A percentile compares a stretch with the other conserved stretches of the same genome.
Evolutionary conservation across 1,140 invertebrate species (phyloP).

Genomic region (Metaphire vulgaris): DNA sequence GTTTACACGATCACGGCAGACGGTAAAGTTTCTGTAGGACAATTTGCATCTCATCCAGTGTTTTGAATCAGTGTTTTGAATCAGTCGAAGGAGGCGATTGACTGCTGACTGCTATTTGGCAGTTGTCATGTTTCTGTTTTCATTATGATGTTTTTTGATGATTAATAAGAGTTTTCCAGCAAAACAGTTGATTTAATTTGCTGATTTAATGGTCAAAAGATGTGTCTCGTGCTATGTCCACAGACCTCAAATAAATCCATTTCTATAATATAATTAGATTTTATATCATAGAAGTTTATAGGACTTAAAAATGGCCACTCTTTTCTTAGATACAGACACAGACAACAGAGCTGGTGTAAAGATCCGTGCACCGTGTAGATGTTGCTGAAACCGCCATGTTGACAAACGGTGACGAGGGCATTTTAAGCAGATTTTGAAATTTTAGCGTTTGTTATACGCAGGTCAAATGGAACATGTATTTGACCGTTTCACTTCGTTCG

Average conservation of each 20-base stretch:
- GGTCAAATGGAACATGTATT: constrained; percentile 61
- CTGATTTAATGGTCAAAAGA: not conserved
- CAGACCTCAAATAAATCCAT: too few species aligned
- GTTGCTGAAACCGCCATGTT: too few species aligned
- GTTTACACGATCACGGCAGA: constrained; percentile 63
- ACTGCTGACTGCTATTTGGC: too few species aligned
- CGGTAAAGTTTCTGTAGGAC: constrained; percentile 37
- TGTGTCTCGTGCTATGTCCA: too few species aligned
- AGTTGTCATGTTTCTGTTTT: too few species aligned
- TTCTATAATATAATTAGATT: too few species aligned
- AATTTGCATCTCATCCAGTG: not conserved
- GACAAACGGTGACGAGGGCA: not conserved
- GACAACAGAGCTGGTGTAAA: not conserved
- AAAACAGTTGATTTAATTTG: not conserved
- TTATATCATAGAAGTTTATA: too few species aligned
- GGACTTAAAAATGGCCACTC: too few species aligned
- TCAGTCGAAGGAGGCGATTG: not conserved
- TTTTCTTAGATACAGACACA: not conserved
- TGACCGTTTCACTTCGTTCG: constrained; percentile 70
- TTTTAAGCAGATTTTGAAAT: not conserved
- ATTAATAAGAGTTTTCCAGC: not conserved
- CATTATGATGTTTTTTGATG: not conserved
- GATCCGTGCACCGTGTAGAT: not conserved
- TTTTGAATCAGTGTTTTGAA: not conserved
- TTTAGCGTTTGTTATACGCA: constrained; percentile 19